A percentile compares a stretch with the other conserved stretches of the same genome.
Conservation (phyloP, 2,888 invertebrate genomes). For the Caenorhabditis drosophilae region DNA sequence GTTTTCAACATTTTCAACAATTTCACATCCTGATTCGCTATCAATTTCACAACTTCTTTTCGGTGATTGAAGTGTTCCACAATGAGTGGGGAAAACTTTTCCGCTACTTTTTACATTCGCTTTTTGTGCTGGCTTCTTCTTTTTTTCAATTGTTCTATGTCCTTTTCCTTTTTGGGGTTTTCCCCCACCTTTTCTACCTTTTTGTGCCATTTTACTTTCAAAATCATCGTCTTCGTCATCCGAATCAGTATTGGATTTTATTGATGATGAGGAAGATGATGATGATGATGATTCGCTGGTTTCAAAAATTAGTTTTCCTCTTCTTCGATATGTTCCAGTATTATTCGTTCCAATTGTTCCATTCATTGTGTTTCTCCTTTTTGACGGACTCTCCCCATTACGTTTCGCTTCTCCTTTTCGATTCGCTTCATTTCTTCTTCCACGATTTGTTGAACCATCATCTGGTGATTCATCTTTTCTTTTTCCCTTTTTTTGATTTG, state of each 20-base stretch:
- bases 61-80: not conserved
- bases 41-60: too few relatives aligned
- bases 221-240: not conserved
- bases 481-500: not conserved
- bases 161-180: conserved; percentile 7
- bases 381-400: not conserved
- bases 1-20: not conserved
- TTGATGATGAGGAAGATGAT: not conserved
- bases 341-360: too few relatives aligned
- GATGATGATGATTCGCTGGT: not conserved
- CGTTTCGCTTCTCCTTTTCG: not conserved
- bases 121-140: not conserved
- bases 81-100: not conserved
- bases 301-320: conserved; percentile 2
- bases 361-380: not conserved
- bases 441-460: conserved; percentile 10
- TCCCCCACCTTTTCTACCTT: not conserved
- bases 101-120: not conserved
- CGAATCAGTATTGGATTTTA: not conserved
- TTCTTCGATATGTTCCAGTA: too few relatives aligned
- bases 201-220: not conserved
- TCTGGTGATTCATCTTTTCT: conserved; percentile 22
- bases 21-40: too few relatives aligned
- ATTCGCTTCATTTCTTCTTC: not conserved
- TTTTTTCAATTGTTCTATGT: too few relatives aligned